Evolutionary conservation across 2,113 vertebrate species (phyloP).

Genomic region (Rutilus rutilus): DNA sequence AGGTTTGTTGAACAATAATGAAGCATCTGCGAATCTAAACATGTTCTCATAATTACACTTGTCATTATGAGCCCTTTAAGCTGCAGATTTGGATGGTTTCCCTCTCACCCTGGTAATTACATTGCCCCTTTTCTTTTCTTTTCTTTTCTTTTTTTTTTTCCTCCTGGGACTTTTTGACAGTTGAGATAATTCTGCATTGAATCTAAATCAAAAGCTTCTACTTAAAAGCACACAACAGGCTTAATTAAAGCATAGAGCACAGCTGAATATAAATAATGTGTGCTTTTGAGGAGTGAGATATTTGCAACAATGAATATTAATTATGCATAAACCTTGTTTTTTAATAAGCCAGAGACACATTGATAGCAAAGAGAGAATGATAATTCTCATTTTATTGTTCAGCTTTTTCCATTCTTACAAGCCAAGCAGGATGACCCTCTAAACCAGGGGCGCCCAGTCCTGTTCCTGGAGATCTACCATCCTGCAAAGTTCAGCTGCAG

Average conservation of each 20-base stretch:
- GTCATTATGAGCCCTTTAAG: neutral
- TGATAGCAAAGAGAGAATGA: conserved; percentile 2
- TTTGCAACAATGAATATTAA: conserved; percentile 20
- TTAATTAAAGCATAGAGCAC: neutral
- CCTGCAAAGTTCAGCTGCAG: too few species aligned
- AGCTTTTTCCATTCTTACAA: neutral
- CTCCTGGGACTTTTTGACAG: neutral
- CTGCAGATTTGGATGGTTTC: neutral
- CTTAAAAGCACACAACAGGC: conserved; percentile 11
- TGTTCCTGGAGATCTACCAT: too few species aligned
- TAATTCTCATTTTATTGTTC: neutral
- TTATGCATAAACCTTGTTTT: neutral
- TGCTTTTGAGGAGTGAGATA: neutral
- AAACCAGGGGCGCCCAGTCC: too few species aligned
- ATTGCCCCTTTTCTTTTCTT: conserved; percentile 4
- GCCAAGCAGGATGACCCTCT: neutral
- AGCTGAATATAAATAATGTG: neutral
- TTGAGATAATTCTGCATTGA: conserved; percentile 8
- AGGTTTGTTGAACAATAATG: conserved; percentile 9
- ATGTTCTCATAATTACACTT: conserved; percentile 7
- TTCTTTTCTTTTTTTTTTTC: neutral
- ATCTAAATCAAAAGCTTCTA: neutral
- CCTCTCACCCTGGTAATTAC: neutral
- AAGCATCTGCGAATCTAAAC: conserved; percentile 2
- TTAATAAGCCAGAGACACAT: conserved; percentile 7